A percentile compares a stretch with the other conserved stretches of the same genome.
Conservation (phyloP, 1,140 invertebrate species). For the Chrysomallon squamiferum region DNA sequence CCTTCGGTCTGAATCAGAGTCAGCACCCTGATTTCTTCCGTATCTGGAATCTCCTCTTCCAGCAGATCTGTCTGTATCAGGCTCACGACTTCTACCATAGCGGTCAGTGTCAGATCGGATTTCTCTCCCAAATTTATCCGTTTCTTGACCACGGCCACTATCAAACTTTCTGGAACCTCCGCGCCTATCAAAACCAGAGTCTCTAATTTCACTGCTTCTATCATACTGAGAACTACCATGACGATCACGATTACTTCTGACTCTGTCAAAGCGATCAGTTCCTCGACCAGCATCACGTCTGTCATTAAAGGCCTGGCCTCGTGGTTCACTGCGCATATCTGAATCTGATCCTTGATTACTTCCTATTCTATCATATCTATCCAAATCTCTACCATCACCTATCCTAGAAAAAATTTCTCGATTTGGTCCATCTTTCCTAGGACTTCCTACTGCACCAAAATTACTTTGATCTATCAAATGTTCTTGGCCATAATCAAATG, state of each 20-base stretch:
- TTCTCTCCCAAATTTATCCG: not conserved
- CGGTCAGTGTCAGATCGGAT: not conserved
- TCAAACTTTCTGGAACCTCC: not conserved
- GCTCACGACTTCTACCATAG: not conserved
- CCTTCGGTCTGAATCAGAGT: conserved; percentile 10
- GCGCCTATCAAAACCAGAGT: not conserved
- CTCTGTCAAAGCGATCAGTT: conserved; percentile 1
- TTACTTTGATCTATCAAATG: too few species aligned
- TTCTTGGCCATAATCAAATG: too few species aligned
- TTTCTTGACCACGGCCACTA: not conserved
- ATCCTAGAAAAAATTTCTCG: conserved; percentile 7
- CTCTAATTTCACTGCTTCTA: not conserved
- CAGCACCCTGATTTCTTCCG: not conserved
- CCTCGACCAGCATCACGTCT: not conserved
- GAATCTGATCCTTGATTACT: conserved; percentile 3
- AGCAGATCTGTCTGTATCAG: not conserved
- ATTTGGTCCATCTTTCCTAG: not conserved
- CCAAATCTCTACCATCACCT: not conserved
- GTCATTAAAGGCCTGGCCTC: not conserved
- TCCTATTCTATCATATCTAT: conserved; percentile 1
- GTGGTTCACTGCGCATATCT: conserved; percentile 2
- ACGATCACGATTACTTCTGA: conserved; percentile 5
- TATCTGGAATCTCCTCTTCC: not conserved
- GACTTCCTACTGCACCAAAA: too few species aligned
- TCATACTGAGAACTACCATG: not conserved